phyloP scores from a whole-genome alignment of 2,797 vertebrate species.

The Syndactyla subalaris region DNA sequence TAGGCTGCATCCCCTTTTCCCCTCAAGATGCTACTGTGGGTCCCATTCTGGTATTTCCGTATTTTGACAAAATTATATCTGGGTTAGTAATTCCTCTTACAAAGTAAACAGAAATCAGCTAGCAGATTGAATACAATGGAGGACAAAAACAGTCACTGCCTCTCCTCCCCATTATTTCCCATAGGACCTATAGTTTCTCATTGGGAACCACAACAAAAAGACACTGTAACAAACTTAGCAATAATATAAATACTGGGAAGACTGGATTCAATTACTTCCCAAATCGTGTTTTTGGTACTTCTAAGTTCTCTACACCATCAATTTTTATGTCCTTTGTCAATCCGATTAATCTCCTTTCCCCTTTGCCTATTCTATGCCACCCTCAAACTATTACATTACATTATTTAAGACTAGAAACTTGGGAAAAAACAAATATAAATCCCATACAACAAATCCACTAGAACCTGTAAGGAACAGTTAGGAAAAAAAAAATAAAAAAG shows the following conservation, averaged over 20 bases:
- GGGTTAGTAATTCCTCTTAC: not conserved
- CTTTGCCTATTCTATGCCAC: not conserved
- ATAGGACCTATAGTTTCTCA: not conserved
- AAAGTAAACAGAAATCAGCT: not conserved
- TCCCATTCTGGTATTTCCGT: not conserved
- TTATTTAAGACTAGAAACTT: not conserved
- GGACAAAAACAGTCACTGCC: not conserved
- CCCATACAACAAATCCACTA: not conserved
- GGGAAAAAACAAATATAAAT: not conserved
- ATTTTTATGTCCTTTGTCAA: not conserved
- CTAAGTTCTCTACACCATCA: not conserved
- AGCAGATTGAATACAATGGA: not conserved
- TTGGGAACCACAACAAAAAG: not conserved
- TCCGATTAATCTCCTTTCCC: not conserved
- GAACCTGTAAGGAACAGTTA: not conserved
- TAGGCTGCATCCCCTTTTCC: accelerated
- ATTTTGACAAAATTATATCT: not conserved
- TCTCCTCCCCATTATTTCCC: not conserved
- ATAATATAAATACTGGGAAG: not conserved
- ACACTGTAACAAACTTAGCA: not conserved
- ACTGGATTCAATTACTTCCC: not conserved
- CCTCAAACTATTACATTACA: not conserved
- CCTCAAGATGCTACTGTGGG: not conserved
- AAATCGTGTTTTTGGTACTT: not conserved
- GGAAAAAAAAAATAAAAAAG: not conserved